Evolutionary conservation across 2,888 invertebrate species (phyloP).

Genomic region (Hipparchia semele): DNA sequence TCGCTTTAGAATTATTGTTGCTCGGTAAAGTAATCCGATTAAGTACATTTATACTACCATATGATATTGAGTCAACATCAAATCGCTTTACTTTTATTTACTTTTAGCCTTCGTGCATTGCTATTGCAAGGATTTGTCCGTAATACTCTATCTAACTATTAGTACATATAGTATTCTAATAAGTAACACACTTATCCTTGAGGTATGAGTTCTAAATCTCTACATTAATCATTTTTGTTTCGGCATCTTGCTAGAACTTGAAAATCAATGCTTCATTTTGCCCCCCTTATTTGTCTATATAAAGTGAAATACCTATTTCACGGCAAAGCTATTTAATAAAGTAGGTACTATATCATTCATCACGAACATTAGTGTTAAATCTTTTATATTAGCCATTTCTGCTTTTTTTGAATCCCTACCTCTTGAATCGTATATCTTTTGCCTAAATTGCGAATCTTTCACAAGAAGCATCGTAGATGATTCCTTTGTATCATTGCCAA

Average conservation of each 20-base stretch:
- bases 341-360: neutral
- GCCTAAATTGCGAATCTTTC: slow-evolving; percentile 44
- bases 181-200: too few relatives aligned
- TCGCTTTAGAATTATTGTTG: slow-evolving; percentile 57
- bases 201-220: too few relatives aligned
- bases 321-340: neutral
- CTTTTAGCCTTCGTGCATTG: neutral
- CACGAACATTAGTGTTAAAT: neutral
- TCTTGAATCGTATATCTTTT: neutral
- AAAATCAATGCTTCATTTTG: neutral
- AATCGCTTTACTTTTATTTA: slow-evolving; percentile 1
- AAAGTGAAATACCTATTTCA: too few relatives aligned
- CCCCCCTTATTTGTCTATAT: too few relatives aligned
- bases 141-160: neutral
- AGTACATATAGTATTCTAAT: neutral
- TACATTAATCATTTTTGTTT: neutral
- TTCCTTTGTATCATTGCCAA: slow-evolving; percentile 46
- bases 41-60: slow-evolving; percentile 43
- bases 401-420: neutral
- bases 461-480: slow-evolving; percentile 41
- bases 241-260: neutral
- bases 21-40: slow-evolving; percentile 70
- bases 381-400: neutral
- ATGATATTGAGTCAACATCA: slow-evolving; percentile 17
- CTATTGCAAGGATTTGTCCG: too few relatives aligned